These are phyloP conservation scores for Thomomys bottae DNA, from an alignment of 2,113 vertebrate species.

Conservation along the genomic window DNA sequence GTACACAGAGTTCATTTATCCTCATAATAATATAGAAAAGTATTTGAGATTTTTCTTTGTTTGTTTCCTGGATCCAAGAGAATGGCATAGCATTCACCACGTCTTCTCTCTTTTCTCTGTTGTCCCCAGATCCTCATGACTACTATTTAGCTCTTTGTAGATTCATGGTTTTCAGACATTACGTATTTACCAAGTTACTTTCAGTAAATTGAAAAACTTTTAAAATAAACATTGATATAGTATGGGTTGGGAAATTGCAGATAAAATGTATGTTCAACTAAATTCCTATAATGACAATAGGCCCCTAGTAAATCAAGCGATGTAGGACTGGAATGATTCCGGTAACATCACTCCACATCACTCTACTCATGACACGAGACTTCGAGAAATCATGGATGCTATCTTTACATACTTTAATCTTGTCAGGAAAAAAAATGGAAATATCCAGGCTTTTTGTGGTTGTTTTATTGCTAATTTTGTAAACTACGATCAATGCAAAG, in stretches of 20 bases:
- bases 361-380: background rate
- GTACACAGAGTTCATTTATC: background rate
- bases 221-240: conserved; percentile 5
- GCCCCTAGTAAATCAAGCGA: background rate
- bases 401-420: background rate
- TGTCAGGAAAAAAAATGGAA: background rate
- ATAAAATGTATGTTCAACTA: background rate
- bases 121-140: background rate
- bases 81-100: background rate
- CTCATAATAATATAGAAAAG: background rate
- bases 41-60: background rate
- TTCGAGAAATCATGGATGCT: background rate
- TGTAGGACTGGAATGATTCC: background rate
- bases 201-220: conserved; percentile 14
- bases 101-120: too few relatives aligned
- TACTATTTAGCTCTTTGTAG: background rate
- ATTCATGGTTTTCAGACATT: background rate
- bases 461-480: background rate
- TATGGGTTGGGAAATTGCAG: background rate
- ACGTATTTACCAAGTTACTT: background rate
- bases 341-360: background rate
- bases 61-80: background rate
- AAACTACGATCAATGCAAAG: background rate
- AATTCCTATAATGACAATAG: conserved; percentile 5
- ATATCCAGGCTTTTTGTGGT: background rate